Evolutionary conservation across 2,113 vertebrate genomes (phyloP).

Genomic region (Nansenia antarctica): DNA sequence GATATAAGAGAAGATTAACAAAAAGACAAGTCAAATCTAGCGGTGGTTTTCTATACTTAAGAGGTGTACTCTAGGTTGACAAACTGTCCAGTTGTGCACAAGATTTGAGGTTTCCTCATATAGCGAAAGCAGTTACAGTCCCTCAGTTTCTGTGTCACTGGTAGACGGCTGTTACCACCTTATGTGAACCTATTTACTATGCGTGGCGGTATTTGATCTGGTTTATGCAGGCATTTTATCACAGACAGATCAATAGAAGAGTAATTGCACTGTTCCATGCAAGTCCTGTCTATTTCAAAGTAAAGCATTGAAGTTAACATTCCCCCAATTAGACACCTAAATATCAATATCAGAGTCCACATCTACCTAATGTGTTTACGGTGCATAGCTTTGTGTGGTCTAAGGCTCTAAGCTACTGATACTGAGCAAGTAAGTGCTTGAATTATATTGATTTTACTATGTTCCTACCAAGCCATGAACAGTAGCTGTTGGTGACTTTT

Average conservation of each 20-base stretch:
- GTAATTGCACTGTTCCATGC: conserved; percentile 46
- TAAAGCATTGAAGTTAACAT: neutral
- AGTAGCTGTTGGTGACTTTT: neutral
- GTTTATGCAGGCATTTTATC: conserved; percentile 46
- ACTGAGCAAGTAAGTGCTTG: no score
- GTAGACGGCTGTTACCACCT: conserved; percentile 20
- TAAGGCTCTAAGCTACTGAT: no score
- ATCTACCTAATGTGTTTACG: neutral
- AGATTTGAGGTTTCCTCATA: no score
- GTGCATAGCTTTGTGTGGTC: conserved; percentile 22
- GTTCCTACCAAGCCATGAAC: no score
- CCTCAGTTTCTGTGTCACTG: neutral
- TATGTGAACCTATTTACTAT: conserved; percentile 45
- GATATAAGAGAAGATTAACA: no score
- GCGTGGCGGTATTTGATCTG: conserved; percentile 40
- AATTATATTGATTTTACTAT: no score
- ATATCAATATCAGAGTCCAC: neutral
- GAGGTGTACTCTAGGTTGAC: no score
- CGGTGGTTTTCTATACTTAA: no score
- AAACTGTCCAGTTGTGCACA: no score
- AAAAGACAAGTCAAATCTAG: no score
- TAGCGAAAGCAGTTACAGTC: no score
- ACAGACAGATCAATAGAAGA: conserved; percentile 57
- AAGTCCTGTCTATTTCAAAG: conserved; percentile 38
- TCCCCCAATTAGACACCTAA: neutral